Base-by-base conservation (phyloP, 2,113 vertebrate genomes). In the Myotis yumanensis region DNA sequence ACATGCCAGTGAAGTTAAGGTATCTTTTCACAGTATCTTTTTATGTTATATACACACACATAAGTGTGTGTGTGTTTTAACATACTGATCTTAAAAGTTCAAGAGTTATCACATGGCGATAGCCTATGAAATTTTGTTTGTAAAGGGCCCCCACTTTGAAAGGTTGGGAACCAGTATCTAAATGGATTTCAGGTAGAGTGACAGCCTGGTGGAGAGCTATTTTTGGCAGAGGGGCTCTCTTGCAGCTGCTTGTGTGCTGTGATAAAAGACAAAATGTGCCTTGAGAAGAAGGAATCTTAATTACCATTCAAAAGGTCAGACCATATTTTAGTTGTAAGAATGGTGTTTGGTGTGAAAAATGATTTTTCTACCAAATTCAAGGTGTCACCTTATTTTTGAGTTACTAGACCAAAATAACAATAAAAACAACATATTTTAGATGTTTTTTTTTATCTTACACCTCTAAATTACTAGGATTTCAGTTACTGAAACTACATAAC, bases 191-290 rank as follows among this genome's bases (percentile, higher is more conserved):
- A 89, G 69, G 75, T 71, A 16, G 73, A 96, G 30, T 52, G 85
- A 77, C 80, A 93, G 79, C 23, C 73, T 69, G 62, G 18, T 35
- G 11, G 52, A 79, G 32, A 89, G 81, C 87, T 88, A 90, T 96
- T 96, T 93, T 85, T 85, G 92, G 93, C 90, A 68, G 83, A 87
- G 11, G 16, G 90, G 37, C 43, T 91, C 54, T 89, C 64, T 80
- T 35, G 64, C 90, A 96, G 87, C 75, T 97, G 92, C 30, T 66
- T 28, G 25, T 76, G 59, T 88, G 28, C 59, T 46, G 73, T 30
- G 52, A 75, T 89, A 89, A 95, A 96, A 92, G 77, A 54, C 87
- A 85, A 87, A 87, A 85, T 51, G 77, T 72, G 8, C 62, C 30
- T 71, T 83, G 35, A 77, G 87, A 83, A 91, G 87, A 85, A 77